Evolutionary conservation across 1,140 invertebrate genomes (phyloP), one percentile per base, ranked within the genome.

Genomic region (Drosophila bocki): DNA sequence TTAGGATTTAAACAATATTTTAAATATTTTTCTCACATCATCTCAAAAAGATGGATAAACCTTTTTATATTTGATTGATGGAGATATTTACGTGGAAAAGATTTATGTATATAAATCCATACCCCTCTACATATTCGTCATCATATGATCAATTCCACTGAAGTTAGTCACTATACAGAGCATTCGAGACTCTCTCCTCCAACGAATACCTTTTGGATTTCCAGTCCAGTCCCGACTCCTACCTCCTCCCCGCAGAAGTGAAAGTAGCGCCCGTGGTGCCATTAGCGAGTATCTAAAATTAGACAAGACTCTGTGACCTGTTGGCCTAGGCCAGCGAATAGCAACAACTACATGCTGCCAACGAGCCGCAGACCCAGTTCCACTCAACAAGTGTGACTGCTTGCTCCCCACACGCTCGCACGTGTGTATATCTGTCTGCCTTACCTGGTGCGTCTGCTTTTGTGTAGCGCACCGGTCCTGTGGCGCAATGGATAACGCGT

Each of bases 401-500:
- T n/a, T 58, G 33, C 33, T 33, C 29, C 32, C 37, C 12, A 39
- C 35, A 29, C 15, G 2, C 29, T 17, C 35, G 7, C 35, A 53
- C 29, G n/a, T 51, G 29, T 26, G 8, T 5, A 26, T 45, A 7
- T 22, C 13, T 29, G 7, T 0, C 26, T 32, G 22, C 12, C 50
- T 54, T 56, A 56, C 35, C 19, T 56, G 8, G 13, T 8, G 8
- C 51, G 0, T 54, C 13, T 15, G 51, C 17, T 8, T 9, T 54
- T 7, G 17, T 1, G 13, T 8, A 8, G 12, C 6, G 0, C 48
- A 41, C 7, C 39, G 94, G 94, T 94, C 94, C 93, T 94, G 95
- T 95, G 95, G 94, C 94, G 94, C 94, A 95, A 95, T 94, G 94
- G 95, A 95, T 95, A 95, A 95, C 95, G 95, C 95, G 94, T 95